Evolutionary conservation across 2,797 vertebrate genomes (phyloP).

Genomic region (Perodicticus potto): DNA sequence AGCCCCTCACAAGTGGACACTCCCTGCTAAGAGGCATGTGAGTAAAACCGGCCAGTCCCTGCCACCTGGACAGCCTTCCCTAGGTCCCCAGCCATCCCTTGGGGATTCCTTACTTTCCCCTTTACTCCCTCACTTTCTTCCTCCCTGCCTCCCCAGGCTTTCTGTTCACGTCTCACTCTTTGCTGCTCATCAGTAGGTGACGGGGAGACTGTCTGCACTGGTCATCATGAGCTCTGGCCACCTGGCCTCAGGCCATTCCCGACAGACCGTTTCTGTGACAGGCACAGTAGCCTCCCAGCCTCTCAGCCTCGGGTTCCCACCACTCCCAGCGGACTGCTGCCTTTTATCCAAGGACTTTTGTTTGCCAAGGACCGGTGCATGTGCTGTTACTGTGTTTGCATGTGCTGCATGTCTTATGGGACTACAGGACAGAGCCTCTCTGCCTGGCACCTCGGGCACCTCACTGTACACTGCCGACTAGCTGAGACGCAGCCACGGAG

Average conservation of each 20-base stretch:
- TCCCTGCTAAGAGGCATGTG: fast-evolving
- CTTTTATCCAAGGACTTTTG: background rate
- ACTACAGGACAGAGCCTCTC: background rate
- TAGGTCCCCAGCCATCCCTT: fast-evolving
- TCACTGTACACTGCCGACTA: background rate
- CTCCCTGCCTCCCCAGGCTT: background rate
- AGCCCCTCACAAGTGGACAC: fast-evolving
- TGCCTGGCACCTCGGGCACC: fast-evolving
- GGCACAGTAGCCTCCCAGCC: background rate
- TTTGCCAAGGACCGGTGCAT: background rate
- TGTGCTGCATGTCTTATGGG: background rate
- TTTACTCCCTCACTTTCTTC: background rate
- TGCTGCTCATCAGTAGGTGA: background rate
- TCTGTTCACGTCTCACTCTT: background rate
- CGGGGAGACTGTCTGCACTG: background rate
- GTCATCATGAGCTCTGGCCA: background rate
- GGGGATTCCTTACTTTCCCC: background rate
- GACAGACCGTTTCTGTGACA: background rate
- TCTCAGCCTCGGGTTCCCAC: background rate
- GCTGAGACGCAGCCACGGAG: background rate
- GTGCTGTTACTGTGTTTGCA: background rate
- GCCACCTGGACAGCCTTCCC: background rate
- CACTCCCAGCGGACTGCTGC: background rate
- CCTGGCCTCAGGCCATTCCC: background rate
- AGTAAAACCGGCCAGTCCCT: background rate